phyloP scores from a whole-genome alignment of 2,113 vertebrate species.

The Okapia johnstoni region DNA sequence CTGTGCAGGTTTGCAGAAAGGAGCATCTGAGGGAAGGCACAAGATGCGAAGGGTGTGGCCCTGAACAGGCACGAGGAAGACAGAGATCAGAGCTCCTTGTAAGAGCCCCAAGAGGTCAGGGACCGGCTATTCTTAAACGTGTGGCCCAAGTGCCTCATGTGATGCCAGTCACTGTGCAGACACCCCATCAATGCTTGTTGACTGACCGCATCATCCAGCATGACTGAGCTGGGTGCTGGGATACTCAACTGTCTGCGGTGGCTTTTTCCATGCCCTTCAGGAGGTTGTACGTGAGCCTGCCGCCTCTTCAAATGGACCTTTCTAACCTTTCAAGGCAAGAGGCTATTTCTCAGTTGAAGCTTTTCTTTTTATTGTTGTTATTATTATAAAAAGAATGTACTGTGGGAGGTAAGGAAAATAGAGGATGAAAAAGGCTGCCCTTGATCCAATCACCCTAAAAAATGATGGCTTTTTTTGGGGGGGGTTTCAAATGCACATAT shows the following conservation, averaged over 20 bases:
- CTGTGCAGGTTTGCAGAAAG: not conserved
- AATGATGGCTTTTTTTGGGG: not conserved
- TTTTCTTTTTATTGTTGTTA: not conserved
- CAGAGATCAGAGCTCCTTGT: not conserved
- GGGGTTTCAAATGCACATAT: not conserved
- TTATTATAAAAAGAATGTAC: not conserved
- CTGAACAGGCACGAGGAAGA: not conserved
- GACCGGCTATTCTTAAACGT: slow-evolving; percentile 18
- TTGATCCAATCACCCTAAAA: not conserved
- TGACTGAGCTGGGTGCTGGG: not conserved
- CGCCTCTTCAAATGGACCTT: not conserved
- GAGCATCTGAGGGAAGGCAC: not conserved
- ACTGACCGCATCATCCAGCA: not conserved
- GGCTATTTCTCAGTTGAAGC: not conserved
- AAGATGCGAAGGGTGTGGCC: not conserved
- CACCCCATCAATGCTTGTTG: not conserved
- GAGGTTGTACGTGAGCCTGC: not conserved
- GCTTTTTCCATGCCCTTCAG: not conserved
- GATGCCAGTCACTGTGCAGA: not conserved
- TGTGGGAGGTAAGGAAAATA: not conserved
- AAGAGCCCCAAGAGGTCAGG: not conserved
- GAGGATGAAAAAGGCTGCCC: not conserved
- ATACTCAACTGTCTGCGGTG: not conserved
- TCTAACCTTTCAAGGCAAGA: not conserved
- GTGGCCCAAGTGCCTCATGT: not conserved